phyloP scores from a whole-genome alignment of 2,113 vertebrate species.

The Apus apus region DNA sequence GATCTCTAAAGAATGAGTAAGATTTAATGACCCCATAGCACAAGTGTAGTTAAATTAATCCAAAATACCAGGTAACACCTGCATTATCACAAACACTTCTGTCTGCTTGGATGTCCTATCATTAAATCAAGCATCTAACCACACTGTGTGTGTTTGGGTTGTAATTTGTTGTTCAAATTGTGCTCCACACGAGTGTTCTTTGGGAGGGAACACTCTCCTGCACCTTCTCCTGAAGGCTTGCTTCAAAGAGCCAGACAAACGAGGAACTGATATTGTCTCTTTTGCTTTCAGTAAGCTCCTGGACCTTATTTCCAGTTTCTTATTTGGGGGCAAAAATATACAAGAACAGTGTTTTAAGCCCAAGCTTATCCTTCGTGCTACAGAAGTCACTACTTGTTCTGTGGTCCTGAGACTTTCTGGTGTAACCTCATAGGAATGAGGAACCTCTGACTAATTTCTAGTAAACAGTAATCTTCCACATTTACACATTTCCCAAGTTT shows the following conservation, averaged over 20 bases:
- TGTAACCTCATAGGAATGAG: background rate
- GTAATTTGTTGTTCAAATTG: background rate
- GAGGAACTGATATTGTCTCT: background rate
- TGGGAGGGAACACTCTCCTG: background rate
- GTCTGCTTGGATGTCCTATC: background rate
- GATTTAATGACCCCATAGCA: background rate
- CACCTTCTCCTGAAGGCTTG: background rate
- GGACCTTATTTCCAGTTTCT: background rate
- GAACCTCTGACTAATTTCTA: background rate
- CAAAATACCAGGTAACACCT: background rate
- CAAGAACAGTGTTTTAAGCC: background rate
- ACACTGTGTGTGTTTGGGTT: background rate
- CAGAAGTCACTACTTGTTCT: background rate
- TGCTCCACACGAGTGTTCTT: background rate
- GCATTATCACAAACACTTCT: background rate
- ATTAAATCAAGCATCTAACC: background rate
- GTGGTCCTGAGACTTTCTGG: background rate
- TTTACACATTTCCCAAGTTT: background rate
- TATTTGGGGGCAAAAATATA: background rate
- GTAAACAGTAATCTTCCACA: background rate
- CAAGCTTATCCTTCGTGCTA: background rate
- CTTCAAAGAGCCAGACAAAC: background rate
- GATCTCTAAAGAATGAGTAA: background rate
- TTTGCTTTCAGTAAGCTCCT: background rate
- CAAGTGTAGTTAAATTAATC: background rate